Conservation (phyloP, 1,140 invertebrate genomes). For the Pemphigus obesinymphae region DNA sequence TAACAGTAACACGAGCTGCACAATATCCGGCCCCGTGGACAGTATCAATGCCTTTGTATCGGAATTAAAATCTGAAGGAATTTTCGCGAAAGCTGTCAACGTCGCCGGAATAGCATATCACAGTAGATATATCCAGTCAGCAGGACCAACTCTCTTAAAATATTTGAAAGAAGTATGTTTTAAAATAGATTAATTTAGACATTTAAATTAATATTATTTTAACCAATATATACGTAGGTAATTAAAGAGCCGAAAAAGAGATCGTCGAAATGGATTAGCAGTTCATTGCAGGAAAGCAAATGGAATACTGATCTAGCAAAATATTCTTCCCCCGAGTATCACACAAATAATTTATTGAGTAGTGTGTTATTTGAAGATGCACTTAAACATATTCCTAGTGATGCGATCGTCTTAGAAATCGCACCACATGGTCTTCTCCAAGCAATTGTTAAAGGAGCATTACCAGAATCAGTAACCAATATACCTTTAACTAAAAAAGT, state of each 20-base stretch:
- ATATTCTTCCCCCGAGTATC: slow-evolving; percentile 60
- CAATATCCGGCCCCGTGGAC: slow-evolving; percentile 64
- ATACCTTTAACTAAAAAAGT: background rate
- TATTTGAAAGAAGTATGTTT: slow-evolving; percentile 63
- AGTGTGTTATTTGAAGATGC: slow-evolving; percentile 61
- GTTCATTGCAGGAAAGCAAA: slow-evolving; percentile 56
- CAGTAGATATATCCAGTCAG: slow-evolving; percentile 67
- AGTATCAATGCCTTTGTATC: slow-evolving; percentile 51
- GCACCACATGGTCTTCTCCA: slow-evolving; percentile 60
- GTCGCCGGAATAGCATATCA: slow-evolving; percentile 70
- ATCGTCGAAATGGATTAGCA: slow-evolving; percentile 58
- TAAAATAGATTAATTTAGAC: too few relatives aligned
- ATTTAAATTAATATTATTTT: too few relatives aligned
- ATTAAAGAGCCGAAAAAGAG: slow-evolving; percentile 55
- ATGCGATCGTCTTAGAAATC: slow-evolving; percentile 59
- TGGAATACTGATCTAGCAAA: slow-evolving; percentile 52
- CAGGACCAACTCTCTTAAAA: slow-evolving; percentile 66
- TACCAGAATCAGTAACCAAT: slow-evolving; percentile 48
- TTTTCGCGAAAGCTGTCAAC: slow-evolving; percentile 71
- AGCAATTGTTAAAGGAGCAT: slow-evolving; percentile 57
- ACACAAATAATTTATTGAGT: slow-evolving; percentile 62
- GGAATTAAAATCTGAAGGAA: slow-evolving; percentile 58
- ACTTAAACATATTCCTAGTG: slow-evolving; percentile 55
- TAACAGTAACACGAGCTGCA: slow-evolving; percentile 64
- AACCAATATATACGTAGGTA: too few relatives aligned